Percentiles rank a stretch among this genome's conserved stretches.
phyloP scores from a whole-genome alignment of 2,888 invertebrate genomes.

The Himalopsyche anomala region DNA sequence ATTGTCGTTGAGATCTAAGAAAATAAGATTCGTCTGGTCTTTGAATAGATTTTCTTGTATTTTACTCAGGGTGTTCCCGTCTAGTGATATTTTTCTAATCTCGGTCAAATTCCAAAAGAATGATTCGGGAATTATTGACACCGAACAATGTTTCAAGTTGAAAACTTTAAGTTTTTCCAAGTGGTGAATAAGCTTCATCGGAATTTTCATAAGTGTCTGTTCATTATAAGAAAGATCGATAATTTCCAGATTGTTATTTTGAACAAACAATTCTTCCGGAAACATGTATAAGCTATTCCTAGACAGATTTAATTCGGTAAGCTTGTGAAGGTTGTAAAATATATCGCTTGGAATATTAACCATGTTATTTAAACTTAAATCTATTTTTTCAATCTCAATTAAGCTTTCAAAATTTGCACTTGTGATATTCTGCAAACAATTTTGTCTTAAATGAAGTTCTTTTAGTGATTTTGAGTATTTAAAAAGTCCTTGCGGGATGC shows the following conservation, averaged over 20 bases:
- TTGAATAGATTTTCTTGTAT: slow-evolving; percentile 81
- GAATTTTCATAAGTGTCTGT: slow-evolving; percentile 78
- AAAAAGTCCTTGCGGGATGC: slow-evolving; percentile 80
- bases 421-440: slow-evolving; percentile 80
- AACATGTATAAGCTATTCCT: slow-evolving; percentile 81
- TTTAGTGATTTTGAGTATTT: slow-evolving; percentile 78
- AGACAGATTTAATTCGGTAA: slow-evolving; percentile 81
- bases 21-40: slow-evolving; percentile 79
- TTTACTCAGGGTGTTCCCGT: slow-evolving; percentile 76
- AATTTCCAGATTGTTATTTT: slow-evolving; percentile 76
- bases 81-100: slow-evolving; percentile 79
- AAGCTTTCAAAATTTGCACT: slow-evolving; percentile 81
- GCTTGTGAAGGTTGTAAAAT: slow-evolving; percentile 79
- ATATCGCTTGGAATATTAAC: slow-evolving; percentile 78
- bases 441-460: slow-evolving; percentile 83
- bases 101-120: slow-evolving; percentile 79
- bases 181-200: slow-evolving; percentile 79
- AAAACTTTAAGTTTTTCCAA: slow-evolving; percentile 78
- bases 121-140: slow-evolving; percentile 78
- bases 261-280: slow-evolving; percentile 78
- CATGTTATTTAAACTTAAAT: slow-evolving; percentile 83
- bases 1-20: slow-evolving; percentile 83
- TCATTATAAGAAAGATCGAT: slow-evolving; percentile 79
- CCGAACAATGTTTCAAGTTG: slow-evolving; percentile 77
- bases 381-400: slow-evolving; percentile 79